Conservation (phyloP, 2,888 invertebrate species). For the Cordilura impudica region DNA sequence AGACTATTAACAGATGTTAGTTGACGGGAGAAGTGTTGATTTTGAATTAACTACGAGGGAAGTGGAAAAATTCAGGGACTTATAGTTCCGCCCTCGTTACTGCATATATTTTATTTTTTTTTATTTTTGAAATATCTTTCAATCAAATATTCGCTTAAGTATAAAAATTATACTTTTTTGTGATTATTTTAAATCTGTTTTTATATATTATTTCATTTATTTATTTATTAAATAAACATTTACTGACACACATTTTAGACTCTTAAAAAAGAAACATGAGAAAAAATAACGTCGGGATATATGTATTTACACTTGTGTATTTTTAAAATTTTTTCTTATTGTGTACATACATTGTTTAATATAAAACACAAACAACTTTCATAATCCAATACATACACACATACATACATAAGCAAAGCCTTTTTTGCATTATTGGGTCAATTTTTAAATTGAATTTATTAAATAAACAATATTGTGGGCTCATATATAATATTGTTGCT, state of each 20-base stretch:
- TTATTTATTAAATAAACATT: conserved; percentile 53
- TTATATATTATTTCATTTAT: conserved; percentile 28
- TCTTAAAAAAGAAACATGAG: conserved; percentile 22
- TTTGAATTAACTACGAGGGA: too few relatives aligned
- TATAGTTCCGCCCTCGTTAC: too few relatives aligned
- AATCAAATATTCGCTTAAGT: too few relatives aligned
- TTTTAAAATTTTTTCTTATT: conserved; percentile 36
- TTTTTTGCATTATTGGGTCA: conserved; percentile 61
- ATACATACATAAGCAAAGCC: conserved; percentile 26
- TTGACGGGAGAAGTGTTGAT: too few relatives aligned
- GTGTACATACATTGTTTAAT: conserved; percentile 53
- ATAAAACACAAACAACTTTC: conserved; percentile 50
- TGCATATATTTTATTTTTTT: too few relatives aligned
- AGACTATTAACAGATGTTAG: too few relatives aligned
- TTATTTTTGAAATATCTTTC: too few relatives aligned
- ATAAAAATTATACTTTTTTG: background rate
- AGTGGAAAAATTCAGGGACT: too few relatives aligned
- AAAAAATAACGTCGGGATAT: conserved; percentile 25
- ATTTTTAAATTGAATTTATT: conserved; percentile 62
- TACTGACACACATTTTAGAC: conserved; percentile 44
- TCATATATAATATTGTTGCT: background rate
- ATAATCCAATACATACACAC: conserved; percentile 39
- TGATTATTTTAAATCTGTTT: conserved; percentile 45
- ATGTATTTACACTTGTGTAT: conserved; percentile 47
- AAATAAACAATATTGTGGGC: conserved; percentile 48